phyloP scores from a whole-genome alignment of 2,888 invertebrate genomes.

The Orthosia gracilis region DNA sequence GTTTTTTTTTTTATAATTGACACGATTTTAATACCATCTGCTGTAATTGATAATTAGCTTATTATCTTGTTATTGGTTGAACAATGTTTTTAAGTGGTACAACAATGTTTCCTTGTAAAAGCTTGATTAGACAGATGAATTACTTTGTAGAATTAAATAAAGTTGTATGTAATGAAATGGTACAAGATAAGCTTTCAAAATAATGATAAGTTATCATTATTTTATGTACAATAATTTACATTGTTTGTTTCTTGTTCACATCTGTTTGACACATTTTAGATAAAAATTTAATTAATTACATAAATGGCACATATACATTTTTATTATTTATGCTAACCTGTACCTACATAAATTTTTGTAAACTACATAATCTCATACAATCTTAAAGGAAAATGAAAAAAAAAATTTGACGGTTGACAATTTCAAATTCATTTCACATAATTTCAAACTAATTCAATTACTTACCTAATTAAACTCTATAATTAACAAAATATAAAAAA shows the following conservation, averaged over 20 bases:
- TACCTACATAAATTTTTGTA: no score
- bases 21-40: slow-evolving; percentile 31
- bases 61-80: slow-evolving; percentile 12
- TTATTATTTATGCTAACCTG: no score
- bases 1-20: slow-evolving; percentile 43
- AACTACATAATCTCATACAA: no score
- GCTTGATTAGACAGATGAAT: slow-evolving; percentile 1
- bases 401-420: background rate
- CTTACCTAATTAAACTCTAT: background rate
- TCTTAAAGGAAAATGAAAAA: no score
- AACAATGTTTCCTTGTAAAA: background rate
- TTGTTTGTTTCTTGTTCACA: background rate
- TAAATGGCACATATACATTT: no score
- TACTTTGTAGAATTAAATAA: slow-evolving; percentile 16
- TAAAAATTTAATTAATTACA: background rate
- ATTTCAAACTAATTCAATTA: background rate
- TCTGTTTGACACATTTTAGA: background rate
- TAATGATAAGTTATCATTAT: slow-evolving; percentile 4
- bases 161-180: slow-evolving; percentile 7
- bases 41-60: slow-evolving; percentile 54
- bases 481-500: fast-evolving
- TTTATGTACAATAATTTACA: slow-evolving; percentile 23
- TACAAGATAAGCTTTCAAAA: slow-evolving; percentile 31
- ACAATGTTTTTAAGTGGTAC: slow-evolving; percentile 11
- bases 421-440: background rate